Conservation (phyloP, 2,113 vertebrate species). For the Cryptomyrus ogoouensis region DNA sequence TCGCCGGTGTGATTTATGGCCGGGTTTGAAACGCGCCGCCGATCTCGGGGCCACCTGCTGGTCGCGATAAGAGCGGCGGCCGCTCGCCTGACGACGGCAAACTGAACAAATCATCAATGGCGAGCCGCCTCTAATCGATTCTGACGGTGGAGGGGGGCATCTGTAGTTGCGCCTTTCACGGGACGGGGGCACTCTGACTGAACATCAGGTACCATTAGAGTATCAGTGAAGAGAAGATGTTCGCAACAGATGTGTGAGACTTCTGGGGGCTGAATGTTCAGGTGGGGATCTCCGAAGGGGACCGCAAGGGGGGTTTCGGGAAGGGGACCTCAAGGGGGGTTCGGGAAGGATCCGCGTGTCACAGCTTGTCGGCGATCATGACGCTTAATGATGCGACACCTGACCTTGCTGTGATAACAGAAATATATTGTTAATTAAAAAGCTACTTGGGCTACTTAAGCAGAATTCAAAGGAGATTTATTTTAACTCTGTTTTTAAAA, state of each 20-base stretch:
- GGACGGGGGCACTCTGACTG: neutral
- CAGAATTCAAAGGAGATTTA: neutral
- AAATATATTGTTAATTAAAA: neutral
- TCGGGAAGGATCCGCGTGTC: neutral
- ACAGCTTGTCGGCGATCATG: neutral
- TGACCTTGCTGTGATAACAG: neutral
- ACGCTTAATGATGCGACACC: neutral
- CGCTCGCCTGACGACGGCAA: slow-evolving; percentile 79
- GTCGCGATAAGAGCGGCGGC: slow-evolving; percentile 92
- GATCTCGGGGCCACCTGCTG: slow-evolving; percentile 91
- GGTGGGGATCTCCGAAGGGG: neutral
- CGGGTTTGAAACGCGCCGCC: slow-evolving; percentile 94
- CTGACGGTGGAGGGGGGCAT: neutral
- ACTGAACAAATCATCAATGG: slow-evolving; percentile 96
- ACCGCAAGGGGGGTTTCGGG: neutral
- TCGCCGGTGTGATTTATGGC: slow-evolving; percentile 36
- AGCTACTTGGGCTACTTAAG: neutral
- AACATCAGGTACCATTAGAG: slow-evolving; percentile 16
- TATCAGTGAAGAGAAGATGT: neutral
- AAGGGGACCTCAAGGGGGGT: neutral
- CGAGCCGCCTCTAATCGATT: slow-evolving; percentile 39
- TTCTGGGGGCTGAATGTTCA: neutral
- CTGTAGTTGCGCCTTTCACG: neutral
- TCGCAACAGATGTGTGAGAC: neutral
- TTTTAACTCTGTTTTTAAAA: neutral